Evolutionary conservation across 1,140 invertebrate genomes (phyloP), one percentile per base, ranked within the genome.

Genomic region (Aphidius ervi): DNA sequence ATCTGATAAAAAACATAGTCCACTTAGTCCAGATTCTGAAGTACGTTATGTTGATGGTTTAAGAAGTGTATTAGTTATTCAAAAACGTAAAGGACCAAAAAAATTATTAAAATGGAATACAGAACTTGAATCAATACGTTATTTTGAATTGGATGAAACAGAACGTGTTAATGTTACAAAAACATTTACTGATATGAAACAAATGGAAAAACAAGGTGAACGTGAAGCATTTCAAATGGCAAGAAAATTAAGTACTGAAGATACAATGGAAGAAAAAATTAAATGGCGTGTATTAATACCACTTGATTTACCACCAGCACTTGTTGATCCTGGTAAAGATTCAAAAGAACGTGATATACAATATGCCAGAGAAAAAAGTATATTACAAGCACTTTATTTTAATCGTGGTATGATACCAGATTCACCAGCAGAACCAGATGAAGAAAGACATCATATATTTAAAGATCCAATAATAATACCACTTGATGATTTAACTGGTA

Each of bases 121-220:
- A 7, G 87, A 94, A 56, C 78, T 97, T 16, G 88, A 90, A 69
- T 86, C 91, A 63, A 82, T 94, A 47, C 86, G 88, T 67, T 95
- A 89, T 71, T 98, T 98, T 76, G 93, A 96, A 75, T 75, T 96
- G 47, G 94, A 97, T 78, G 94, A 96, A 79, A 95, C 88, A 5
- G 94, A 97, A 80, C 85, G 94, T 71, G 92, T 95, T 1, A 97
- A 97, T 80, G 94, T 97, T 0, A 94, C 92, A 0, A 91, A 92
- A 75, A 90, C 91, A 40, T 97, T 96, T 77, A 88, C 86, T n/a
- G 93, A 95, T 66, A 89, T 94, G 88, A 94, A 94, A 73, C 87
- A 90, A 73, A 87, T 94, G 82, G 95, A 97, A 71, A 88, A 91
- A 60, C 83, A 86, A 63, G 82, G 88, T 66, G 95, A 97, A 77